Base-by-base conservation (phyloP, 2,113 vertebrate genomes). In the Hippocampus comes region DNA sequence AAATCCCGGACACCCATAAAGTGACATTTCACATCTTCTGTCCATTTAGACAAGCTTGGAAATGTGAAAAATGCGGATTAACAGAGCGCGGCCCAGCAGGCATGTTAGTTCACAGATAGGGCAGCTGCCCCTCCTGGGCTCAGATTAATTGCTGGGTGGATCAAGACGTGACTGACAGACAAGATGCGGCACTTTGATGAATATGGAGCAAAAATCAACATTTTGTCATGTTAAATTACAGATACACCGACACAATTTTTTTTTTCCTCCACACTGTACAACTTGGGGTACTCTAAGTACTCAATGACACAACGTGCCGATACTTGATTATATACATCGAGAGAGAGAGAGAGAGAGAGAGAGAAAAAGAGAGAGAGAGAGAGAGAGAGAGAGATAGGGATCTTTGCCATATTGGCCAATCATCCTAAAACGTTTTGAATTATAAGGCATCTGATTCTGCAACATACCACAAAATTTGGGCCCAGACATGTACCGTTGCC, bases 151-250 rank as follows among this genome's bases (percentile, higher is more conserved):
- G 85, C 80, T 76, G 70, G 76, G 82, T 83, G 78, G 78, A 79
- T 82, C 79, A 87, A 83, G 65, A 74, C 64, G 59, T 89, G 84
- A 89, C 77, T 87, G 86, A 86, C 84, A 82, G 78, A 80, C 71
- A 78, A 78, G 73, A 65, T 78, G 53, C 70, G 67, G 68, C 64
- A 69, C 51, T 67, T 17, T 17, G 48, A 83, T 41, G 72, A 82
- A 73, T 71, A 38, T 56, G 76, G 49, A 74, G 68, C 63, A 70
- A 76, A 43, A 51, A 3, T 51, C 23, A 30, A 51, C 14, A 30
- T 14, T 59, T 59, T 27, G 53, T 59, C 56, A 27, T 1, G 21
- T 57, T n/a, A 25, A 57, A 57, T 25, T 4, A 57, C n/a, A 9
- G 10, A 25, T 25, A n/a, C 53, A 2, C 53, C 11, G 2, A 12